Evolutionary conservation across 2,888 invertebrate species (phyloP).

Genomic region (Zhuqinia jingwanae): DNA sequence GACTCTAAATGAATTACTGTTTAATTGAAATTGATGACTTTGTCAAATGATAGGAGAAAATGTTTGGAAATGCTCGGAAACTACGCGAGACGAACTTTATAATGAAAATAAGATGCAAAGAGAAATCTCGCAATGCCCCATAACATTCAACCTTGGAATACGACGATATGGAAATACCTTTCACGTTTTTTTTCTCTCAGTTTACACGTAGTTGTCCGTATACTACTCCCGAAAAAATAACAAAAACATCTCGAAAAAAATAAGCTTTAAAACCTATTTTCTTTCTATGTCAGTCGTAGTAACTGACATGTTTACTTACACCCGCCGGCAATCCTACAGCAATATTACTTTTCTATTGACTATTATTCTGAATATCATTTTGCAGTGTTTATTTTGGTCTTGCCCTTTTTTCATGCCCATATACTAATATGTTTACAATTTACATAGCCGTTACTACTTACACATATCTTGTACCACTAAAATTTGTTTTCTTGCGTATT

Average conservation of each 20-base stretch:
- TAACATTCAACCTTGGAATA: not conserved
- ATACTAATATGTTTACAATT: conserved; percentile 21
- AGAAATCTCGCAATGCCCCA: not conserved
- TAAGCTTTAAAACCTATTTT: not conserved
- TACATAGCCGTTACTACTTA: not conserved
- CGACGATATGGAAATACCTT: too few species aligned
- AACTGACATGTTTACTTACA: conserved; percentile 38
- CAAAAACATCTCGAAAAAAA: conserved; percentile 1
- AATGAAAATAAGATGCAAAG: too few species aligned
- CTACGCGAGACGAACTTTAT: not conserved
- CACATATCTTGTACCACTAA: too few species aligned
- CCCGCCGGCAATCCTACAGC: not conserved
- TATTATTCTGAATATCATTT: not conserved
- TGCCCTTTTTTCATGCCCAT: too few species aligned
- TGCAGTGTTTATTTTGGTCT: conserved; percentile 7
- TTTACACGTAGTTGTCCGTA: too few species aligned
- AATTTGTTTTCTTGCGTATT: too few species aligned
- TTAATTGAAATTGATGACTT: conserved; percentile 9
- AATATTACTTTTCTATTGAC: not conserved
- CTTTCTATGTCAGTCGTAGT: not conserved
- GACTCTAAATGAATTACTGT: conserved; percentile 14
- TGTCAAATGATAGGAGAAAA: too few species aligned
- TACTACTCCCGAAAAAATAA: conserved; percentile 27
- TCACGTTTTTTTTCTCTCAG: too few species aligned
- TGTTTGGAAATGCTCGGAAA: too few species aligned